A percentile compares a stretch with the other conserved stretches of the same genome.
phyloP scores from a whole-genome alignment of 2,888 invertebrate species.

The Eristalis arbustorum region DNA sequence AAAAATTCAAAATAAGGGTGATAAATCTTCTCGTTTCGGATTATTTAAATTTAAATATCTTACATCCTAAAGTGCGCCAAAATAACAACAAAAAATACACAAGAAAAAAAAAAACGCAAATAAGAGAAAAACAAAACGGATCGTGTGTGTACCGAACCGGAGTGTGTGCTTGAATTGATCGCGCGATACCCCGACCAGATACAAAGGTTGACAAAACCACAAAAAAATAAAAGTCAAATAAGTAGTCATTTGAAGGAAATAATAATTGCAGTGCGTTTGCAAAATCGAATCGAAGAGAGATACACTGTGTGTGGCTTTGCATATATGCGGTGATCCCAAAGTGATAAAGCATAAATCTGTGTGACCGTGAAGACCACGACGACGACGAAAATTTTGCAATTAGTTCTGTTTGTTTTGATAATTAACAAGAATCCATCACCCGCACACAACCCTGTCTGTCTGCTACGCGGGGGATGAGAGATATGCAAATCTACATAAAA shows the following conservation, averaged over 20 bases:
- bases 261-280: constrained; percentile 15
- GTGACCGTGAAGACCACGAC: constrained; percentile 41
- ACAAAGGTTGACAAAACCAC: background rate
- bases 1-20: background rate
- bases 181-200: constrained; percentile 14
- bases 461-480: background rate
- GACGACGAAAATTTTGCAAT: constrained; percentile 11
- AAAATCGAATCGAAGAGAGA: constrained; percentile 3
- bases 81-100: constrained; percentile 66
- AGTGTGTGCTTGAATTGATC: constrained; percentile 22
- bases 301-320: constrained; percentile 39
- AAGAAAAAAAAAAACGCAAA: constrained; percentile 12
- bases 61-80: constrained; percentile 61
- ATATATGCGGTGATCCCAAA: constrained; percentile 50
- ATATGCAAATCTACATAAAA: background rate
- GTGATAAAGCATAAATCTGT: constrained; percentile 53
- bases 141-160: constrained; percentile 15
- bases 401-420: constrained; percentile 68
- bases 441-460: constrained; percentile 2
- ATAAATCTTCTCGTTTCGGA: constrained; percentile 60
- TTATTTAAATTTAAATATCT: constrained; percentile 50
- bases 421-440: constrained; percentile 36
- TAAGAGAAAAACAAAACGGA: constrained; percentile 11
- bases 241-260: background rate
- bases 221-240: background rate